These are phyloP conservation scores for Hypomecis atomaria DNA, from an alignment of 2,888 invertebrate genomes.

Conservation along the genomic window DNA sequence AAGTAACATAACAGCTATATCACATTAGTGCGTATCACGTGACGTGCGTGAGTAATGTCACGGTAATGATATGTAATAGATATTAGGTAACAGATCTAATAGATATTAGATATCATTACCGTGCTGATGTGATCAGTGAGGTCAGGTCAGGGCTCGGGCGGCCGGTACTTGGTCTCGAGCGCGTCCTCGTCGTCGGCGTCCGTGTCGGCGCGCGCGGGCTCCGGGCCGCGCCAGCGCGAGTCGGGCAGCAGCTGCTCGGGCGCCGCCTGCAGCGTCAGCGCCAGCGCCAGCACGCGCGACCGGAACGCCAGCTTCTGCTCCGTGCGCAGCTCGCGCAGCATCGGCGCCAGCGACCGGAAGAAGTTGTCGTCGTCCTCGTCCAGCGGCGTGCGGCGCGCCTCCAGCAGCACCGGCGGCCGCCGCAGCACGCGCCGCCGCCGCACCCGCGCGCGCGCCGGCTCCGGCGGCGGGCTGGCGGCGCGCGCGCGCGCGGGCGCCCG, in stretches of 20 bases:
- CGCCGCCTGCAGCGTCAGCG: conserved; percentile 10
- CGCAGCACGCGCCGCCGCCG: conserved; percentile 1
- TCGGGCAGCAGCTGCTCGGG: neutral
- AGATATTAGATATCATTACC: too few species aligned
- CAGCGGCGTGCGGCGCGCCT: conserved; percentile 12
- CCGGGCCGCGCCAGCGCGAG: neutral
- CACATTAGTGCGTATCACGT: too few species aligned
- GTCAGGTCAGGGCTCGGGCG: neutral
- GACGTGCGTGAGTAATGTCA: too few species aligned
- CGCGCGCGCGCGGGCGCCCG: neutral
- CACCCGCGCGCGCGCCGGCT: neutral
- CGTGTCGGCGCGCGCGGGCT: too few species aligned
- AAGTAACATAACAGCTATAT: too few species aligned
- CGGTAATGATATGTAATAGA: too few species aligned
- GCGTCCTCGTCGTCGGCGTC: neutral
- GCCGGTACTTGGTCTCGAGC: conserved; percentile 14
- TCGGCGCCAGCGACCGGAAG: conserved; percentile 28
- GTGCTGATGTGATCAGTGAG: too few species aligned
- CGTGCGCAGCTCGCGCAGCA: conserved; percentile 18
- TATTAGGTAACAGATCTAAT: too few species aligned
- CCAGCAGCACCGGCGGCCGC: conserved; percentile 2
- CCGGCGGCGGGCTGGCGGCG: conserved; percentile 1
- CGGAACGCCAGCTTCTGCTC: conserved; percentile 26
- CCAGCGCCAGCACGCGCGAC: conserved; percentile 23
- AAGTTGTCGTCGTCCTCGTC: conserved; percentile 28